These are phyloP conservation scores for Sciurus vulgaris DNA, from an alignment of 2,797 vertebrate species.

Conservation along the genomic window DNA sequence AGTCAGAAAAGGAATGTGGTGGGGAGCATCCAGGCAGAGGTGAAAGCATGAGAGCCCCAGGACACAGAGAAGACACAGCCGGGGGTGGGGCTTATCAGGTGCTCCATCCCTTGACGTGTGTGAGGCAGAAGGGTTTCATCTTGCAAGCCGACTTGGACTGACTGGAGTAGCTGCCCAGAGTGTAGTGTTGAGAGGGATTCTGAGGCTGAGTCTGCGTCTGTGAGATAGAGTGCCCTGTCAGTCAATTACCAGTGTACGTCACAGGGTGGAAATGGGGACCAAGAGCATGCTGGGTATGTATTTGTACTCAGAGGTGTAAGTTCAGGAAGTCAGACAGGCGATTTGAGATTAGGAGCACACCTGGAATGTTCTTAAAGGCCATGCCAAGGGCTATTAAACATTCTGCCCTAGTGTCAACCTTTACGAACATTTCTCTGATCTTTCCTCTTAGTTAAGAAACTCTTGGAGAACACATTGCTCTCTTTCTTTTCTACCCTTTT, in stretches of 20 bases:
- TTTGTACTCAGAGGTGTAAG: neutral
- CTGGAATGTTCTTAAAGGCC: neutral
- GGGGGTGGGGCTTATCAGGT: accelerated
- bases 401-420: neutral
- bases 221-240: accelerated
- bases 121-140: neutral
- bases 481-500: neutral
- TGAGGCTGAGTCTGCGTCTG: neutral
- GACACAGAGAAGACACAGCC: neutral
- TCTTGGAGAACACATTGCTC: neutral
- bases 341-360: neutral
- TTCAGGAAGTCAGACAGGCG: neutral
- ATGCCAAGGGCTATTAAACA: neutral
- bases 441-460: neutral
- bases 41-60: too few species aligned
- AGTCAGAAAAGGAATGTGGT: neutral
- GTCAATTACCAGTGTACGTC: accelerated
- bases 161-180: neutral
- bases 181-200: neutral
- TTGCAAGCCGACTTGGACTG: neutral
- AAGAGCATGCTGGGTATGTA: accelerated
- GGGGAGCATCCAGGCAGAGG: neutral
- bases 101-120: accelerated
- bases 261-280: accelerated
- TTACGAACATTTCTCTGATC: neutral